Evolutionary conservation across 2,797 vertebrate genomes (phyloP).

Genomic region (Tokudaia tokunoshimensis): DNA sequence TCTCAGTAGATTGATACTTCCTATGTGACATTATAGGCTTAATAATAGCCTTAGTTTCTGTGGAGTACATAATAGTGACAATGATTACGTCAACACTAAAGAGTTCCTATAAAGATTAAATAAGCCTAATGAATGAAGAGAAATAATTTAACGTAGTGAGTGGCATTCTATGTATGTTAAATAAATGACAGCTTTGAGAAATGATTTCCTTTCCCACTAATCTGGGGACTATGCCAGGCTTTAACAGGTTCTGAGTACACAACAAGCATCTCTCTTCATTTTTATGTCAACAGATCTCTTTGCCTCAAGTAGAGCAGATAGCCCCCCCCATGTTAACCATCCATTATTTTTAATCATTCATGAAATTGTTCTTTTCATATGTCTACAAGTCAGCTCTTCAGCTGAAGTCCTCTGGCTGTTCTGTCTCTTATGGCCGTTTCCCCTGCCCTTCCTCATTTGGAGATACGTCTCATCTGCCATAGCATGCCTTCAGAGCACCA

Average conservation of each 20-base stretch:
- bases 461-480: not conserved
- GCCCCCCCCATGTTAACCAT: not conserved
- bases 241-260: not conserved
- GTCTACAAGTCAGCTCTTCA: not conserved
- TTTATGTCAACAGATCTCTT: not conserved
- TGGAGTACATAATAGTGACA: not conserved
- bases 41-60: slow-evolving; percentile 4
- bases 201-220: slow-evolving; percentile 53
- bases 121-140: not conserved
- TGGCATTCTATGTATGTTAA: not conserved
- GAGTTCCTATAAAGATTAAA: slow-evolving; percentile 9
- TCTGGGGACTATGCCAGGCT: not conserved
- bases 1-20: not conserved
- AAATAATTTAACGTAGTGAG: not conserved
- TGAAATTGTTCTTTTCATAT: not conserved
- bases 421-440: not conserved
- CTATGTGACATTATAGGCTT: not conserved
- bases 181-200: slow-evolving; percentile 1
- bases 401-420: not conserved
- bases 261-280: not conserved
- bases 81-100: not conserved
- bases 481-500: not conserved
- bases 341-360: not conserved
- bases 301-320: not conserved
- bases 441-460: too few species aligned